Evolutionary conservation across 2,797 vertebrate species (phyloP), one percentile per base, ranked within the genome.

Genomic region (Poeciliopsis paucimaculata): DNA sequence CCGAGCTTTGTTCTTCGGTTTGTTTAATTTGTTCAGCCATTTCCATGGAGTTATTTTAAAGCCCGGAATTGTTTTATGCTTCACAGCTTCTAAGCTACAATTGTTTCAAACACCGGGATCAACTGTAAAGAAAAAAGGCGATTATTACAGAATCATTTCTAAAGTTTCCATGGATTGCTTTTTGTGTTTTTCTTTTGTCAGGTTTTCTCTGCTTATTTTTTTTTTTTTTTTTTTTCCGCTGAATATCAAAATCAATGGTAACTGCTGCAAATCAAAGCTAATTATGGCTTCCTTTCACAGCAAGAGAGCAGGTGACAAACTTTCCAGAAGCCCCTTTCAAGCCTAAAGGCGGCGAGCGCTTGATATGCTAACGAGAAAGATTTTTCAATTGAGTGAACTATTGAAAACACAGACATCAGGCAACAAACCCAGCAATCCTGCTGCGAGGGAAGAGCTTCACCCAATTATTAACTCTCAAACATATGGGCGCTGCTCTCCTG

Each of bases 261-360:
- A 73, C 73, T 10, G 57, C 81, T 43, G 47, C 57, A 72, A 85
- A 86, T 82, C 15, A 34, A 80, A 81, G 71, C 73, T 77, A 64
- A 82, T 79, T 79, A 66, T 41, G 49, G 70, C 60, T 72, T 75
- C 72, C 1, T 12, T 51, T 55, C 49, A 72, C 46, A 26, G 57
- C 45, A 57, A 34, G 71, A 23, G 43, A 84, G 43, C n/a, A n/a
- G 66, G 62, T 36, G 18, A 43, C 68, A 81, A 79, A 77, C n/a
- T 55, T 76, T 72, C 75, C 62, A 53, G 18, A 74, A 53, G 2
- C 41, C 57, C 68, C 36, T 74, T 77, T 82, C 18, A 72, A 72
- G 62, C 41, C 45, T 39, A 16, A 64, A 86, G 53, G 71, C 31
- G 6, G 34, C 1, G 55, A 60, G 74, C n/a, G 28, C 51, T 75